Evolutionary conservation across 1,140 invertebrate genomes (phyloP), one percentile per base, ranked within the genome.

Genomic region (Nylanderia fulva): DNA sequence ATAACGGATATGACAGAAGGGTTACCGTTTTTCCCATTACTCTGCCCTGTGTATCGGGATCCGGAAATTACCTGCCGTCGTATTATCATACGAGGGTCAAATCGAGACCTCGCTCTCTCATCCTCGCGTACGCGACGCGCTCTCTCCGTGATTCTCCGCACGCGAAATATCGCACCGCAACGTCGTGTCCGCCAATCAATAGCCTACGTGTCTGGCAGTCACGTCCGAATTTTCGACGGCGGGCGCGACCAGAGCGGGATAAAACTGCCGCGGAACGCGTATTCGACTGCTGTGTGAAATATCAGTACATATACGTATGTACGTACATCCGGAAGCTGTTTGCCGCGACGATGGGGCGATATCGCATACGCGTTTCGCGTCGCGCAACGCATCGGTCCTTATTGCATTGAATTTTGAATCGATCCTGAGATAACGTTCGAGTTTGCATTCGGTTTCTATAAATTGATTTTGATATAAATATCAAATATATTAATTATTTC

Each of bases 61-160:
- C 88, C 88, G 88, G 88, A 90, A 90, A 90, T 90, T 90, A 90
- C 88, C 88, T 90, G 88, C 88, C 87, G 87, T 63, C 79, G 84
- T 89, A 90, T 90, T 90, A 90, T 90, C 88, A 90, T 90, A 90
- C 85, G 56, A 87, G 88, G 88, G 88, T 90, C 88, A 90, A 90
- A 89, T 90, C 88, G 88, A 90, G 88, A 85, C 82, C 85, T 18
- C 58, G 29, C n/a, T 18, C n/a, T 15, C 52, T 54, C 39, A n/a
- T n/a, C 21, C 71, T 71, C 56, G n/a, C 63, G 54, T 87, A n/a
- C 45, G 39, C 71, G 56, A n/a, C n/a, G n/a, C 52, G 1, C n/a
- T 54, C 48, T 71, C 42, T 39, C 8, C 0, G 64, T 27, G 52
- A 72, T 21, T 84, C 60, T 29, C 58, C 72, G 74, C 86, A 85